Evolutionary conservation across 2,888 invertebrate species (phyloP).

Genomic region (Tolmerus cingulatus): DNA sequence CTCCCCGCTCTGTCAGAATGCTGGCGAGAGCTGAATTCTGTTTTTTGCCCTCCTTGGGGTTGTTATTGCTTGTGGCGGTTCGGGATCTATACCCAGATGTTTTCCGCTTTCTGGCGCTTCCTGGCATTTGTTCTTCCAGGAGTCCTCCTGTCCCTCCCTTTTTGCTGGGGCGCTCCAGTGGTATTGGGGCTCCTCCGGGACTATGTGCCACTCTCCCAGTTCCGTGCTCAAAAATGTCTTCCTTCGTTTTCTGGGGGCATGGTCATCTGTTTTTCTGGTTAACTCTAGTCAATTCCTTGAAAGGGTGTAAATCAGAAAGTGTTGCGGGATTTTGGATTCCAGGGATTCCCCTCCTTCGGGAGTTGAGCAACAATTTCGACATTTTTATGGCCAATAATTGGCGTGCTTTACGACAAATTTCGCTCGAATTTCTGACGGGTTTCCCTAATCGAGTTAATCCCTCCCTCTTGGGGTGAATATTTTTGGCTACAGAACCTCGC

Average conservation of each 20-base stretch:
- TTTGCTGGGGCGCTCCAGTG: not conserved
- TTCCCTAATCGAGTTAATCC: conserved; percentile 23
- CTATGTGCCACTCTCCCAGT: not conserved
- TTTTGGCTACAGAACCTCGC: not conserved
- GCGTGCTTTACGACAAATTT: conserved; percentile 16
- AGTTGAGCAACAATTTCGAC: conserved; percentile 16
- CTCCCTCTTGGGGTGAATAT: not conserved
- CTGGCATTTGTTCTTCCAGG: conserved; percentile 6
- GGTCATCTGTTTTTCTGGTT: conserved; percentile 43
- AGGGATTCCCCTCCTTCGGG: not conserved
- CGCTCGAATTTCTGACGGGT: not conserved
- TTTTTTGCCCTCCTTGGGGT: conserved; percentile 33
- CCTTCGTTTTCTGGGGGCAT: not conserved
- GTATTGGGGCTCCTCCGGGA: not conserved
- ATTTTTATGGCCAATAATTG: conserved; percentile 42
- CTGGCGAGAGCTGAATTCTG: conserved; percentile 30
- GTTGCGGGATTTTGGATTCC: conserved; percentile 13
- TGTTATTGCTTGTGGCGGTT: conserved; percentile 38
- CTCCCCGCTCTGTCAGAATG: conserved; percentile 41
- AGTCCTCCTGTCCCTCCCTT: not conserved
- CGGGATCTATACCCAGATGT: conserved; percentile 33
- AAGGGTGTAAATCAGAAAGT: conserved; percentile 47
- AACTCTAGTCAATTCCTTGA: conserved; percentile 45
- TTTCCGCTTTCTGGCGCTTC: conserved; percentile 20
- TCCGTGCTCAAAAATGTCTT: conserved; percentile 26